Evolutionary conservation across 2,113 vertebrate genomes (phyloP).

Genomic region (Psittacara wagleri): DNA sequence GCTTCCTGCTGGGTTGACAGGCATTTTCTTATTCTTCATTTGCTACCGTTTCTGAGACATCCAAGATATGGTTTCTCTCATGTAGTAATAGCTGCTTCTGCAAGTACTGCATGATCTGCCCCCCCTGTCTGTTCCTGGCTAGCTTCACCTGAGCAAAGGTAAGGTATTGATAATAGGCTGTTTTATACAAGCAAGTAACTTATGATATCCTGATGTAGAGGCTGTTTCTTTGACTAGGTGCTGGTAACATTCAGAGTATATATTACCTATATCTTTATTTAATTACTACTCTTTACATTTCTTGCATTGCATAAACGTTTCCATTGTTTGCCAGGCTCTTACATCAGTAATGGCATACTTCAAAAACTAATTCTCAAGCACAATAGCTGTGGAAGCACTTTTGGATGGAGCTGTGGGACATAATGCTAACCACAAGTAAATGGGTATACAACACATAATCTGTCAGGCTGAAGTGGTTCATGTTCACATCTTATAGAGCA

Average conservation of each 20-base stretch:
- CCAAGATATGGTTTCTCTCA: neutral
- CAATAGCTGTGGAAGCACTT: neutral
- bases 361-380: neutral
- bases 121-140: neutral
- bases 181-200: neutral
- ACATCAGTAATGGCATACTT: neutral
- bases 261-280: neutral
- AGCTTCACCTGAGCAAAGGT: neutral
- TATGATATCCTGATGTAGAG: neutral
- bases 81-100: neutral
- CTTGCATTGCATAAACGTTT: neutral
- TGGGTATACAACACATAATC: rapidly evolving
- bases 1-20: neutral
- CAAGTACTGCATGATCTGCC: neutral
- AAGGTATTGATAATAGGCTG: neutral
- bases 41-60: neutral
- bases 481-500: neutral
- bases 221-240: neutral
- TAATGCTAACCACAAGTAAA: rapidly evolving
- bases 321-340: neutral
- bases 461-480: neutral
- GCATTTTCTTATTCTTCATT: neutral
- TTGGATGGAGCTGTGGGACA: too few species aligned
- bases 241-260: rapidly evolving
- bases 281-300: neutral